Evolutionary conservation across 2,888 invertebrate genomes (phyloP), one percentile per base, ranked within the genome.

Genomic region (Oxycera nigricornis): DNA sequence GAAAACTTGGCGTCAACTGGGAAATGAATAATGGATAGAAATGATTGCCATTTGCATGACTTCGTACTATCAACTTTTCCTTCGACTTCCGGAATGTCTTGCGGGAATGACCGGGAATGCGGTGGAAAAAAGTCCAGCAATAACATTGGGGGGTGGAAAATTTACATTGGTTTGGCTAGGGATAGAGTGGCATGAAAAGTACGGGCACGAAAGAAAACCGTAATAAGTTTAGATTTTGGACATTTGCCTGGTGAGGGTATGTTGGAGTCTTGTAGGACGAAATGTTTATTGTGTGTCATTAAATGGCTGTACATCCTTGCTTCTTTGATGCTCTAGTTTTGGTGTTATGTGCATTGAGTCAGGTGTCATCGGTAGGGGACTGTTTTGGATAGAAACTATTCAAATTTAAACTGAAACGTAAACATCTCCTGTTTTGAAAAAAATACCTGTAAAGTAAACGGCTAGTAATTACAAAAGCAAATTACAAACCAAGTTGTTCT

Each of bases 21-120:
- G 46, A 46, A 46, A 46, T 46, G 59, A 59, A 59, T 59, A 59
- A 59, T 59, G 59, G 59, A 59, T 59, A 59, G 30, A 14, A 22
- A 30, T 30, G 59, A 59, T 59, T 59, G 59, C 30, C 59, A 59
- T 59, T 59, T 59, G 59, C 59, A 59, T 59, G 59, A 26, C 30
- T 59, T 28, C 59, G 17, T 0, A 11, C n/a, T 28, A 30, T 30
- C 30, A 28, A n/a, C 3, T 59, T 59, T 59, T 59, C 59, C 28
- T n/a, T 46, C 30, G 30, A 30, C 28, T 28, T 59, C 30, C 59
- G 30, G 30, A 26, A n/a, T 30, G 4, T 30, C 30, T 3, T 59
- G 26, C 6, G 14, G 46, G 14, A 46, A 46, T 14, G 46, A 46
- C 3, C 11, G 17, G 11, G 46, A 46, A 46, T 46, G 46, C 3